Percentiles rank a stretch among this genome's conserved stretches.
These are phyloP conservation scores for Scomber japonicus DNA, from an alignment of 2,113 vertebrate species.

Conservation along the genomic window DNA sequence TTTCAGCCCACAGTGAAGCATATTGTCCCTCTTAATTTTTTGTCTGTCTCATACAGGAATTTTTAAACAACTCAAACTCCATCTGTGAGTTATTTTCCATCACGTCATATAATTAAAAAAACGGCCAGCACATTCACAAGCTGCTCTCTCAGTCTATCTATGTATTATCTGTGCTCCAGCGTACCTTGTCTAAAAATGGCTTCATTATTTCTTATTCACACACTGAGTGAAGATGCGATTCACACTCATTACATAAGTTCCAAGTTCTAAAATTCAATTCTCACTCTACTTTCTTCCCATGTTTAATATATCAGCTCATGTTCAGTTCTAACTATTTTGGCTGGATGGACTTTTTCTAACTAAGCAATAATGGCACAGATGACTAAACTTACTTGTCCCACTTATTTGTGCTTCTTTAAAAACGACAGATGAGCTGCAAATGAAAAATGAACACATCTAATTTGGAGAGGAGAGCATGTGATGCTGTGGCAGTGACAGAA, in stretches of 20 bases:
- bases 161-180: slow-evolving; percentile 10
- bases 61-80: neutral
- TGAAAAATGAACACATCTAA: slow-evolving; percentile 58
- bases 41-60: neutral
- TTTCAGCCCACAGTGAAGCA: neutral
- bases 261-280: slow-evolving; percentile 39
- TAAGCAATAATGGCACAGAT: slow-evolving; percentile 45
- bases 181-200: slow-evolving; percentile 66
- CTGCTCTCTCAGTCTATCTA: neutral
- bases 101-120: slow-evolving; percentile 20
- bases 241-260: slow-evolving; percentile 65
- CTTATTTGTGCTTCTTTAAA: slow-evolving; percentile 18
- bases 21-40: neutral
- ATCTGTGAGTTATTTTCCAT: slow-evolving; percentile 13
- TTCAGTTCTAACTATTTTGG: no score
- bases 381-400: slow-evolving; percentile 45
- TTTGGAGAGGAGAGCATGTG: slow-evolving; percentile 15
- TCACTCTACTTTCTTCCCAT: slow-evolving; percentile 21
- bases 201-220: slow-evolving; percentile 67
- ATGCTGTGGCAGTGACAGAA: neutral
- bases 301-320: slow-evolving; percentile 23
- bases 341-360: slow-evolving; percentile 17
- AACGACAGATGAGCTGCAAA: neutral
- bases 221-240: slow-evolving; percentile 51
- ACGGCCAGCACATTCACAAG: slow-evolving; percentile 12